These are phyloP conservation scores for Synodontis membranacea DNA, from an alignment of 2,113 vertebrate species.

Conservation along the genomic window DNA sequence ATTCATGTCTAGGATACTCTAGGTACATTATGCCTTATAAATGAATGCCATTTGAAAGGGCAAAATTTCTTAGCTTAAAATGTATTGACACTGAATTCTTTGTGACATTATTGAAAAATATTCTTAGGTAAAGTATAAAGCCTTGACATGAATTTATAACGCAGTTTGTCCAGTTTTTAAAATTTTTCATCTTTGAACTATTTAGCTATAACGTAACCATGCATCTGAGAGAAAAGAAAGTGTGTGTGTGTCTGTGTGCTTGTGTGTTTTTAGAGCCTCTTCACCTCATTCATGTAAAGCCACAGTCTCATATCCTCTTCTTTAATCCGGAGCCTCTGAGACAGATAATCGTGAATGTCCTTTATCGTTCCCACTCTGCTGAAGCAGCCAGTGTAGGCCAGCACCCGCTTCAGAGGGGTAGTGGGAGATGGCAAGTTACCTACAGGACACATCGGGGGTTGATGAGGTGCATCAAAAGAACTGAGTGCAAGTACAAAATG, in stretches of 20 bases:
- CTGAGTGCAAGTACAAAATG: not conserved
- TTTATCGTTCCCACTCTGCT: slow-evolving; percentile 85
- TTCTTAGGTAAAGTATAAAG: not conserved
- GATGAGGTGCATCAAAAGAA: not conserved
- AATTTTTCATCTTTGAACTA: not conserved
- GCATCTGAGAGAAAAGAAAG: not conserved
- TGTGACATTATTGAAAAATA: not conserved
- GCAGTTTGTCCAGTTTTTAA: not conserved
- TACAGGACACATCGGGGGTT: slow-evolving; percentile 48
- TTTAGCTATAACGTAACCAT: not conserved
- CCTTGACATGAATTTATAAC: not conserved
- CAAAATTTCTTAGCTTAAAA: not conserved
- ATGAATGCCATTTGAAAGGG: not conserved
- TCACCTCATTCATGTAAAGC: slow-evolving; percentile 87
- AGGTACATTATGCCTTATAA: not conserved
- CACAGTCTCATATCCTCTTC: slow-evolving; percentile 88
- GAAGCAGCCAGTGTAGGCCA: slow-evolving; percentile 88
- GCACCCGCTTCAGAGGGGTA: slow-evolving; percentile 80
- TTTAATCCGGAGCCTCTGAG: slow-evolving; percentile 83
- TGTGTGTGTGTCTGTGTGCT: not conserved
- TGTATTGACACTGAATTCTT: not conserved
- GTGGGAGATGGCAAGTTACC: slow-evolving; percentile 84
- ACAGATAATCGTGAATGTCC: slow-evolving; percentile 86
- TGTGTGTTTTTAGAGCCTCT: not conserved
- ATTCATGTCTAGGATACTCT: not conserved